These are phyloP conservation scores for Canis aureus DNA, from an alignment of 2,113 vertebrate species.

Conservation along the genomic window DNA sequence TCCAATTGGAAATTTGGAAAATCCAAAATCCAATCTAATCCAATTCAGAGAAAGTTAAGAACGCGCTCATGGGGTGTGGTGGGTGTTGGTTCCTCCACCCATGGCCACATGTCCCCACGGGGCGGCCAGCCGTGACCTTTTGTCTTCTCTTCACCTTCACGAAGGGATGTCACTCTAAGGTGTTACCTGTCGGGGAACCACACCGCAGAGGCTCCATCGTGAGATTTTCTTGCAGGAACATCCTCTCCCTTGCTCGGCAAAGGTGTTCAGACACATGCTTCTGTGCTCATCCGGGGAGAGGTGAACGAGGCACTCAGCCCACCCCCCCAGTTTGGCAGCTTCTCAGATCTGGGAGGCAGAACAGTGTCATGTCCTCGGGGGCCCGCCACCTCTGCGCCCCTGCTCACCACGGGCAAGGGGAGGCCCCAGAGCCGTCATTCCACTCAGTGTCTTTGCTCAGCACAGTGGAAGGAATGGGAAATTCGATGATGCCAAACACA, in stretches of 20 bases:
- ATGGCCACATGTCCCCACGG: neutral
- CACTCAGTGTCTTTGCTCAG: neutral
- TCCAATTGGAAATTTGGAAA: no score
- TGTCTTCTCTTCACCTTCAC: neutral
- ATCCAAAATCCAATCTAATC: no score
- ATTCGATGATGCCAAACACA: no score
- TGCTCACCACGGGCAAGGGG: rapidly evolving
- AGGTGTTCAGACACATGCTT: no score
- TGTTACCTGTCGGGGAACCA: neutral
- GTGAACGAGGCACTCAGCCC: neutral
- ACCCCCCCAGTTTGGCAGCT: no score
- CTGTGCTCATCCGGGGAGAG: neutral
- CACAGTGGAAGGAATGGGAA: neutral
- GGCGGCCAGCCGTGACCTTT: neutral
- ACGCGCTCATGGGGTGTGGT: rapidly evolving
- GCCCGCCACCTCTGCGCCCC: rapidly evolving
- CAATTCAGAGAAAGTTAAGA: neutral
- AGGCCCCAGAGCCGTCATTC: no score
- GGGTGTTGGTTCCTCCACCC: neutral
- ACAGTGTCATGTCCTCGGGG: neutral
- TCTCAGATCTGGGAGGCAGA: neutral
- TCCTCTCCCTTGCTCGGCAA: neutral
- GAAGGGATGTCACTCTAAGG: neutral
- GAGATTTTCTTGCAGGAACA: neutral
- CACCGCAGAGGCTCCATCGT: neutral